Evolutionary conservation across 2,888 invertebrate genomes (phyloP), one percentile per base, ranked within the genome.

Genomic region (Hypolimnas misippus): DNA sequence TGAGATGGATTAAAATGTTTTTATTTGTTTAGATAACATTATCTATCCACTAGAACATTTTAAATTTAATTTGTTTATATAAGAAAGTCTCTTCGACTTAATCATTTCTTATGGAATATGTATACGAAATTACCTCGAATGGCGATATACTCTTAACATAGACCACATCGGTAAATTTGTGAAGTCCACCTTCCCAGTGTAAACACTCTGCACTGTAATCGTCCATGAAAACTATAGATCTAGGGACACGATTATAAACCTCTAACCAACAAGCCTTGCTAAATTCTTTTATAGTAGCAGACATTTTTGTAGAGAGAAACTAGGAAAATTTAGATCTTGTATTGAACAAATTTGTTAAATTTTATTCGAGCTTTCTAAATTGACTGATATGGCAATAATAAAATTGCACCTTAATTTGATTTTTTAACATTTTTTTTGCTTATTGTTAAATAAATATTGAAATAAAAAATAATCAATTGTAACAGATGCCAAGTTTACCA

Each of bases 151-250:
- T 93, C 74, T 94, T 94, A 1, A 95, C 93, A 63, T 93, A 90
- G 8, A 92, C 79, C 29, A 95, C 95, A 55, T 95, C 95, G 25
- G 94, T 81, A 10, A 96, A 81, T 64, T 92, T 86, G 63, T 92
- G 83, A n/a, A 94, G 85, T 0, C 95, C 95, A 1, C 94, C 95
- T 73, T 94, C 92, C 95, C 95, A 95, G 74, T 95, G 95, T 44
- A 95, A 79, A 74, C 94, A 94, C 77, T 95, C 95, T 0, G 94
- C 93, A 62, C 93, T 92, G 35, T 85, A 82, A 72, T 94, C 92
- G 73, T 95, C 95, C 46, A 95, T 81, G 73, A 94, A 95, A 50
- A 95, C 94, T 1, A 93, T 93, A 65, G 95, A 93, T 71, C 93
- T 93, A 57, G 93, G 92, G 46, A 95, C 93, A 74, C 94, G 88